Evolutionary conservation across 2,113 vertebrate species (phyloP), one percentile per base, ranked within the genome.

Genomic region (Bungarus multicinctus): DNA sequence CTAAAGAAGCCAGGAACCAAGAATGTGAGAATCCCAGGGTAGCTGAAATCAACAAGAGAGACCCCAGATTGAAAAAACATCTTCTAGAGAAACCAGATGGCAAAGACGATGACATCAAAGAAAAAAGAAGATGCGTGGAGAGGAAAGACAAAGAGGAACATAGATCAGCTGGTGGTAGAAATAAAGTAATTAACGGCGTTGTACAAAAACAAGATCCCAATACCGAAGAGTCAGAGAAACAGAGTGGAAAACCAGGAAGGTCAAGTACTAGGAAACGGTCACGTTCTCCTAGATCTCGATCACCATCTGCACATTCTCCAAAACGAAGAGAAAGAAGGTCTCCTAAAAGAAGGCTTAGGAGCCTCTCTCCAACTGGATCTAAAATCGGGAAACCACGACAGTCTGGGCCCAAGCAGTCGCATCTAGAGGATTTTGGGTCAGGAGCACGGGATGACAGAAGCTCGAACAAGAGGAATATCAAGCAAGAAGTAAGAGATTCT

Each of bases 291-390:
- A 98, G 98, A 89, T 96, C 99, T 2, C 98, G 98, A 1, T 99
- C 99, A 1, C 99, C 98, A 0, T 94, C 97, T 93, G 95, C 97
- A 1, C 96, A 98, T 96, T 99, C 98, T 90, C 98, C 98, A 0
- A 99, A 99, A 96, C 98, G 99, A 94, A 98, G 99, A 96, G 99
- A 99, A 14, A 97, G 99, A 34, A 96, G 99, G 0, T 99, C 98
- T 0, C 99, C 99, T 8, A 99, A 99, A 96, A 97, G 98, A 95
- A 94, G 98, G 92, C 96, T 98, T 8, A 97, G 98, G 92, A 99
- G 99, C 96, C 97, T 97, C 91, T 99, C 99, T 91, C 98, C 98
- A 39, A 98, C 98, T 0, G 2, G 91, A 94, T 97, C 98, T 92
- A 99, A 99, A 96, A 94, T 95, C 0, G 97, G 97, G 22, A 99